Conservation (phyloP, 2,113 vertebrate species). For the Falco punctatus region DNA sequence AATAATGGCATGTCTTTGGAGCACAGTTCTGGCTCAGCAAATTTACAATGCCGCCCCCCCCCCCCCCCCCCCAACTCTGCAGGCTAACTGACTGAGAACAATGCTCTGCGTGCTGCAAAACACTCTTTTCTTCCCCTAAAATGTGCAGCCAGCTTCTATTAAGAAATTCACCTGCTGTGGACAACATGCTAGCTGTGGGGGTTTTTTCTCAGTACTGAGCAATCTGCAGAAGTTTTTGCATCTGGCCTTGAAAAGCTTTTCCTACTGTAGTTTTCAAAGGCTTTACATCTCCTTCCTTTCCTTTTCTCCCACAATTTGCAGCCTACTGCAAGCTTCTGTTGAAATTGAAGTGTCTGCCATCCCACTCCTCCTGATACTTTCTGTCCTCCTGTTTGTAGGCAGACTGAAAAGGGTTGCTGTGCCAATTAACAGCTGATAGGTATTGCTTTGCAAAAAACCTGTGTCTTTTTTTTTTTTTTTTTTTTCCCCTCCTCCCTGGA, state of each 20-base stretch:
- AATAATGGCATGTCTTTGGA: background rate
- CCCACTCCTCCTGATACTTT: background rate
- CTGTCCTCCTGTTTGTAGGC: background rate
- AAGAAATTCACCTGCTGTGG: background rate
- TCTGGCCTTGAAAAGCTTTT: background rate
- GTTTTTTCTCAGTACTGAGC: background rate
- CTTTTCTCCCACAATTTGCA: background rate
- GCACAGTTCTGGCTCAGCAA: background rate
- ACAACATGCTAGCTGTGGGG: accelerated
- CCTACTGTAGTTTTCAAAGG: background rate
- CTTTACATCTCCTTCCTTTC: background rate
- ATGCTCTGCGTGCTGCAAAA: background rate
- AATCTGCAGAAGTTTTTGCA: background rate
- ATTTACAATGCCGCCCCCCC: background rate
- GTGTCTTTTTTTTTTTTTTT: background rate
- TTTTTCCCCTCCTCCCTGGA: background rate
- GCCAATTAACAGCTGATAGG: background rate
- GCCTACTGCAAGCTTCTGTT: background rate
- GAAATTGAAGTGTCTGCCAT: background rate
- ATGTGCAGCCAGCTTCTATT: background rate
- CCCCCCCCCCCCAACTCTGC: background rate
- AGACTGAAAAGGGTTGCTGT: background rate
- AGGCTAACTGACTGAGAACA: background rate
- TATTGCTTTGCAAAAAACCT: background rate
- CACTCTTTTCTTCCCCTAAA: background rate